Conservation (phyloP, 2,797 vertebrate genomes). For the Poeciliopsis infans region DNA sequence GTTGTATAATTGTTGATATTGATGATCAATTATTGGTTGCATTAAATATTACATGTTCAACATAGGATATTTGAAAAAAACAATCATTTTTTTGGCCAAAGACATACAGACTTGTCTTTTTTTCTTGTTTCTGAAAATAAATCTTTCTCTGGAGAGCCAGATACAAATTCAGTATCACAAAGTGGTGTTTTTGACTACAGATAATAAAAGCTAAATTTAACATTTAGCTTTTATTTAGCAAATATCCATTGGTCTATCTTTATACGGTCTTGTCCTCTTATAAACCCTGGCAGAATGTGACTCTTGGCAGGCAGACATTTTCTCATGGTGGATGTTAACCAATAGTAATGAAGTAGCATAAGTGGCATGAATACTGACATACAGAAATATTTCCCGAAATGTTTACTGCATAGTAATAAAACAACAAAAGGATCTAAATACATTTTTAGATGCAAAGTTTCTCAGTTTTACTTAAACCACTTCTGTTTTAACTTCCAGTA, state of each 20-base stretch:
- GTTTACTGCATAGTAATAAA: neutral
- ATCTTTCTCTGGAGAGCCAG: neutral
- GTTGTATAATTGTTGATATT: neutral
- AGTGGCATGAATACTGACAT: neutral
- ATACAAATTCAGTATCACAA: neutral
- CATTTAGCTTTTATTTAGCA: conserved; percentile 2
- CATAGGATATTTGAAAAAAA: neutral
- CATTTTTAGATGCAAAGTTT: neutral
- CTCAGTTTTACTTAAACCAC: neutral
- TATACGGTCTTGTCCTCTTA: neutral
- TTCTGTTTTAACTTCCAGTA: neutral
- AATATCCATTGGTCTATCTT: neutral
- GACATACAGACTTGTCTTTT: neutral
- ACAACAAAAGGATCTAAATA: neutral
- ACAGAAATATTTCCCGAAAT: neutral
- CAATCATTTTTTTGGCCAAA: neutral
- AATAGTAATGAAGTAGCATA: neutral
- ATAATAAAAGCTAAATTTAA: neutral
- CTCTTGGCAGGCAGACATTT: neutral
- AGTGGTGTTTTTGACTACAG: neutral
- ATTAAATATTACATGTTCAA: neutral
- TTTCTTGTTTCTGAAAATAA: neutral
- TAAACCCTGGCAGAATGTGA: neutral
- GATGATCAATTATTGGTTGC: neutral
- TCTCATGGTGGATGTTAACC: neutral